Conservation (phyloP, 2,888 invertebrate species). For the Acronicta leporina region DNA sequence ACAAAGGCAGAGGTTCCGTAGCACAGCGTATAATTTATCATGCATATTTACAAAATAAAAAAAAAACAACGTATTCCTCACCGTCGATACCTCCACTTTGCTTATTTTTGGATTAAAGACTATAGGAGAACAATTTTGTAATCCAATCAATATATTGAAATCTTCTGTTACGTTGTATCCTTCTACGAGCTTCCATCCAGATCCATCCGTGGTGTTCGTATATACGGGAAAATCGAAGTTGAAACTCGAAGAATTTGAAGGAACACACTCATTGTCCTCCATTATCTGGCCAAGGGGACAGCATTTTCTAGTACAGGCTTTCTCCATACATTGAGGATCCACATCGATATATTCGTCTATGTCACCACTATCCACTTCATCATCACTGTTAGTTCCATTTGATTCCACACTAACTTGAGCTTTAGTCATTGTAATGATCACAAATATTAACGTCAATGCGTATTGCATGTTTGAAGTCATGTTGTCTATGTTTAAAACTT, state of each 20-base stretch:
- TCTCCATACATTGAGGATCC: slow-evolving; percentile 60
- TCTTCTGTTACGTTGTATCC: slow-evolving; percentile 7
- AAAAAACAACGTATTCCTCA: slow-evolving; percentile 10
- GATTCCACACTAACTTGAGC: slow-evolving; percentile 32
- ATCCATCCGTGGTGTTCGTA: accelerated
- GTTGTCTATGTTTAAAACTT: not conserved
- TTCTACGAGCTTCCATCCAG: not conserved
- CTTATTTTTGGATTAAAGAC: accelerated
- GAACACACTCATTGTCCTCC: slow-evolving; percentile 37
- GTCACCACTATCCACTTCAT: slow-evolving; percentile 54
- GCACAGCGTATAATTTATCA: not conserved
- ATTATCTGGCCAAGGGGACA: slow-evolving; percentile 67
- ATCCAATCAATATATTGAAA: slow-evolving; percentile 7
- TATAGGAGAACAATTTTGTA: not conserved
- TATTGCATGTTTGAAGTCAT: slow-evolving; percentile 19
- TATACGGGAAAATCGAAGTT: slow-evolving; percentile 5
- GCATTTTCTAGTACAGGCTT: slow-evolving; percentile 71
- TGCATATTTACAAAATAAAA: not conserved
- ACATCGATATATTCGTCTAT: slow-evolving; percentile 30
- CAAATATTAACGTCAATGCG: slow-evolving; percentile 24
- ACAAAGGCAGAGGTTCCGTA: too few relatives aligned
- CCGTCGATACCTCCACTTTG: not conserved
- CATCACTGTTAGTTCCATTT: slow-evolving; percentile 51
- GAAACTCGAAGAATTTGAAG: not conserved
- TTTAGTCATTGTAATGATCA: slow-evolving; percentile 23